These are phyloP conservation scores for Synergus umbraculus DNA, from an alignment of 2,888 invertebrate species.

Conservation along the genomic window DNA sequence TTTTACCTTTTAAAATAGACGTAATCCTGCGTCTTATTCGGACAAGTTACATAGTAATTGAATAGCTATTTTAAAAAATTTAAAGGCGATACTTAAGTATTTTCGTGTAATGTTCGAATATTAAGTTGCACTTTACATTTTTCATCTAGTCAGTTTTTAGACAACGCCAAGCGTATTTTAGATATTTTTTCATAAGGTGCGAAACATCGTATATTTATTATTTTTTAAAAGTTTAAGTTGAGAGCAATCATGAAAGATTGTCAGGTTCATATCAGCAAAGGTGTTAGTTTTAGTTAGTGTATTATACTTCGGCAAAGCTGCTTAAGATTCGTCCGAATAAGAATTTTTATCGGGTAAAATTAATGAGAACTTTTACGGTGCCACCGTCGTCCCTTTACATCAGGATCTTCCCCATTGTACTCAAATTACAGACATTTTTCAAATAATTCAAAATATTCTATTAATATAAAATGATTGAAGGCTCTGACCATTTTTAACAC, in stretches of 20 bases:
- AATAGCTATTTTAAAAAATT: conserved; percentile 54
- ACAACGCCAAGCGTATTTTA: conserved; percentile 18
- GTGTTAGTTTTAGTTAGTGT: conserved; percentile 24
- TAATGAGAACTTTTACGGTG: conserved; percentile 19
- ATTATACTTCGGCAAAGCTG: conserved; percentile 18
- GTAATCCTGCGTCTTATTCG: conserved; percentile 59
- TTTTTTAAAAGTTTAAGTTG: not conserved
- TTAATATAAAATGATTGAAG: no score
- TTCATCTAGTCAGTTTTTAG: conserved; percentile 31
- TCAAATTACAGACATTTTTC: no score
- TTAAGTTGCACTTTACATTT: conserved; percentile 7
- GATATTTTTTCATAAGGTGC: not conserved
- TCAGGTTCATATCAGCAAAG: conserved; percentile 31
- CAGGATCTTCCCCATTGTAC: no score
- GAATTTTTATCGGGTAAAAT: conserved; percentile 2
- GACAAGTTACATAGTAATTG: conserved; percentile 53
- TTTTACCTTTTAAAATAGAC: conserved; percentile 55
- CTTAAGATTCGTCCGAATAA: conserved; percentile 28
- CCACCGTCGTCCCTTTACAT: conserved; percentile 4
- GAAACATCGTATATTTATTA: not conserved
- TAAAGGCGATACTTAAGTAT: conserved; percentile 29
- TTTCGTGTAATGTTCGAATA: not conserved
- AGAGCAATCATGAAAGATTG: conserved; percentile 21
- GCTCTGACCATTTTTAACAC: no score
- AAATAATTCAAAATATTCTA: no score